Evolutionary conservation across 2,888 invertebrate genomes (phyloP), one percentile per base, ranked within the genome.

Genomic region (Cryptocephalus primarius): DNA sequence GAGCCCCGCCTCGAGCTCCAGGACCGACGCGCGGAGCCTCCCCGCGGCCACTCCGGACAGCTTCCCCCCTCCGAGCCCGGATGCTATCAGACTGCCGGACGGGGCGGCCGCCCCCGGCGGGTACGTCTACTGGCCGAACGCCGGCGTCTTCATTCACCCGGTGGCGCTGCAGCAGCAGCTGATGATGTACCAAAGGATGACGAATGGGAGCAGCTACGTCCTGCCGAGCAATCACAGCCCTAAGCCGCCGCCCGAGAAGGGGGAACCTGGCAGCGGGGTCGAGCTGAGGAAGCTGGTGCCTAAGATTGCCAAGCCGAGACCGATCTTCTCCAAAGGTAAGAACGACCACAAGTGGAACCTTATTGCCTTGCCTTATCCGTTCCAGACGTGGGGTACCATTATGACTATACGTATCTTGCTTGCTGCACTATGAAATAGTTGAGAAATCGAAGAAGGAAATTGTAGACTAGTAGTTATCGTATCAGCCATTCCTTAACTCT

Each of bases 101-200:
- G 59, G 61, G 66, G 62, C 70, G 61, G 45, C 71, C 9, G 59
- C 63, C 2, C 64, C 68, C 10, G 65, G 66, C 0, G 78, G 80
- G 1, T 80, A 79, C 60, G 79, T 82, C 22, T 83, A 80, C 60
- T 84, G 84, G 83, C 83, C 82, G 0, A 78, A 79, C 54, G 78
- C 81, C 0, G 83, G 82, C 0, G 75, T 85, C 0, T 80, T 84
- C 56, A 77, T 86, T 53, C 85, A 86, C 52, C 87, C 88, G 0
- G 73, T 85, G 66, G 83, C 85, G 0, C 62, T 84, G 39, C 83
- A 83, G 54, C 81, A 83, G 1, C 80, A 84, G 55, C 71, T 84
- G 10, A 67, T 86, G 36, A 86, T 86, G 64, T 88, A 86, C 60
- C 86, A 86, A 60, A 77, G 83, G 61, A 73, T 87, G 61, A 79